phyloP scores from a whole-genome alignment of 2,797 vertebrate genomes.

The Neolamprologus multifasciatus region DNA sequence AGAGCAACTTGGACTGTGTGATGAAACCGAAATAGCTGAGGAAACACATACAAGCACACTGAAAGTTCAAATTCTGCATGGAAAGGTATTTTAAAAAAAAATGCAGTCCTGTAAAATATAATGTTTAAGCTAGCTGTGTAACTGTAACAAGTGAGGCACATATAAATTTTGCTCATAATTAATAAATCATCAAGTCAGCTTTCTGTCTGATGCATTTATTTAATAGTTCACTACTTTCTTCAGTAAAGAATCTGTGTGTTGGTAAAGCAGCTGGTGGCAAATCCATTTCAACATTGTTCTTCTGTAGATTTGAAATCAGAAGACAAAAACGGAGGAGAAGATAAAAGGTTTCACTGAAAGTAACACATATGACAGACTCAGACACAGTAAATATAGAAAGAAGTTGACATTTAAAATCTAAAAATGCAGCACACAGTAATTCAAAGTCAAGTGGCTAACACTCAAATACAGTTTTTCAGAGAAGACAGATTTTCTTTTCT shows the following conservation, averaged over 20 bases:
- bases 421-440: background rate
- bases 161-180: rapidly evolving
- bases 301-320: background rate
- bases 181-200: background rate
- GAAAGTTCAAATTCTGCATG: background rate
- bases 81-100: background rate
- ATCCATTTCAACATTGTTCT: background rate
- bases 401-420: background rate
- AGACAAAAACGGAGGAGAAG: background rate
- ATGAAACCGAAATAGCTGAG: background rate
- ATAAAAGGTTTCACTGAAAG: background rate
- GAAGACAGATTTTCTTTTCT: background rate
- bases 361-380: background rate
- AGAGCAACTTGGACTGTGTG: background rate
- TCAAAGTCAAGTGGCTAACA: background rate
- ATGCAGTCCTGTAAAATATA: background rate
- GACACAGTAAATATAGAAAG: background rate
- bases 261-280: background rate
- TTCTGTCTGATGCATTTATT: background rate
- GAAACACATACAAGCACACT: background rate
- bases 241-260: background rate
- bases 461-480: background rate
- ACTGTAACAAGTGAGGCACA: background rate
- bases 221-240: background rate
- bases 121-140: background rate